Conservation (phyloP, 2,113 vertebrate genomes). For the Oxyruncus cristatus region DNA sequence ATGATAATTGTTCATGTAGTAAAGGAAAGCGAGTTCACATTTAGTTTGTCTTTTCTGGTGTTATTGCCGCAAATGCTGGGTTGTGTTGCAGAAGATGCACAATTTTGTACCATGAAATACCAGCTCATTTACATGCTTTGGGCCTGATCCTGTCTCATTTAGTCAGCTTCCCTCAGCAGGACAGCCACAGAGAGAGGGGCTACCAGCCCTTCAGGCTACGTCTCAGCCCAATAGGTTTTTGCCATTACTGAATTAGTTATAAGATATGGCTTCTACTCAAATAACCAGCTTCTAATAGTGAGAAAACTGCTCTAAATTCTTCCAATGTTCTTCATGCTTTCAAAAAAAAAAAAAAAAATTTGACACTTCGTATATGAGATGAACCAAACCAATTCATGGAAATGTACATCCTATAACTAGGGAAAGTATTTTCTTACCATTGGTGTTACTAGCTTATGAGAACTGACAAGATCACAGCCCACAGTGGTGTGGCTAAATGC, state of each 20-base stretch:
- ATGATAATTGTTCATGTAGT: slow-evolving; percentile 15
- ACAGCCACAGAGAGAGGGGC: not conserved
- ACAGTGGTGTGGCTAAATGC: slow-evolving; percentile 33
- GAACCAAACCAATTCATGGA: slow-evolving; percentile 55
- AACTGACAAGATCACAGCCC: slow-evolving; percentile 69
- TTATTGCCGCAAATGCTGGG: not conserved
- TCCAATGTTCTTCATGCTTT: not conserved
- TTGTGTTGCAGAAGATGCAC: not conserved
- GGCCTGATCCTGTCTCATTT: not conserved
- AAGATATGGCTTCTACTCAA: not conserved
- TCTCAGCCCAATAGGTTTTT: not conserved
- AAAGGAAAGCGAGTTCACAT: not conserved
- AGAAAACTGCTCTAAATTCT: slow-evolving; percentile 12
- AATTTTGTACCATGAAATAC: not conserved
- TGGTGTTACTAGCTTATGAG: slow-evolving; percentile 64
- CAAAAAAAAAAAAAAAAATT: not conserved
- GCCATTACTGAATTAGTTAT: not conserved
- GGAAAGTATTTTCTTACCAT: slow-evolving; percentile 65
- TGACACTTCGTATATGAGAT: slow-evolving; percentile 31
- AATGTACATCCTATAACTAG: slow-evolving; percentile 48
- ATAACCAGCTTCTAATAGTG: not conserved
- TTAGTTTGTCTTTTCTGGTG: not conserved
- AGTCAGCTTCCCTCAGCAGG: not conserved
- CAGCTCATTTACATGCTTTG: not conserved
- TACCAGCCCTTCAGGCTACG: not conserved